These are phyloP conservation scores for Cataglyphis altisquamis DNA, from an alignment of 2,888 invertebrate species.

Conservation along the genomic window DNA sequence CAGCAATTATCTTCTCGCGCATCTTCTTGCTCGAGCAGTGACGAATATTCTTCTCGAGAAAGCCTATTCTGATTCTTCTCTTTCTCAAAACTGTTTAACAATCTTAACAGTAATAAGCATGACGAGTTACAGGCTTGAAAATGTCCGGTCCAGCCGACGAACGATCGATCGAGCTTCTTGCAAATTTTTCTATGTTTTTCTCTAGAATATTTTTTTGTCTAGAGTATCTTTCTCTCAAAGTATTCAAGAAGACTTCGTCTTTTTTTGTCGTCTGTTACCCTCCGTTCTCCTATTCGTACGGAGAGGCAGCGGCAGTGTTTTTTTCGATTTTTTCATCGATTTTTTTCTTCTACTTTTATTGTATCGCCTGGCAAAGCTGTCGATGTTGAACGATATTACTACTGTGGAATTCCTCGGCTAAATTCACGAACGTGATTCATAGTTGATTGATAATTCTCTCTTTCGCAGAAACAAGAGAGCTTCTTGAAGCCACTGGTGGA, in stretches of 20 bases:
- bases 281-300: conserved; percentile 33
- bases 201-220: conserved; percentile 24
- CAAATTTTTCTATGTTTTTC: conserved; percentile 13
- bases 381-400: conserved; percentile 63
- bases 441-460: conserved; percentile 39
- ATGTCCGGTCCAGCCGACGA: conserved; percentile 17
- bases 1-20: conserved; percentile 40
- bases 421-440: background rate
- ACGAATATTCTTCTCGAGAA: conserved; percentile 15
- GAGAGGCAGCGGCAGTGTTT: conserved; percentile 23
- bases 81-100: conserved; percentile 33
- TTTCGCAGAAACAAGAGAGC: conserved; percentile 94
- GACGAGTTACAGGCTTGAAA: conserved; percentile 30
- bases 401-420: conserved; percentile 48
- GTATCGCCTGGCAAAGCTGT: conserved; percentile 68
- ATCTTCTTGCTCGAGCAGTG: conserved; percentile 44
- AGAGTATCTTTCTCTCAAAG: conserved; percentile 19
- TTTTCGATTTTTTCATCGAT: conserved; percentile 39
- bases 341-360: conserved; percentile 51
- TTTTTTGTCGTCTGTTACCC: conserved; percentile 18
- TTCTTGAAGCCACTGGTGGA: conserved; percentile 98
- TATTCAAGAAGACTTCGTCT: conserved; percentile 43
- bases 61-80: conserved; percentile 25
- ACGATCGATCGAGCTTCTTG: conserved; percentile 23
- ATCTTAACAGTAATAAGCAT: conserved; percentile 50